Evolutionary conservation across 2,797 vertebrate genomes (phyloP).

Genomic region (Artibeus jamaicensis): DNA sequence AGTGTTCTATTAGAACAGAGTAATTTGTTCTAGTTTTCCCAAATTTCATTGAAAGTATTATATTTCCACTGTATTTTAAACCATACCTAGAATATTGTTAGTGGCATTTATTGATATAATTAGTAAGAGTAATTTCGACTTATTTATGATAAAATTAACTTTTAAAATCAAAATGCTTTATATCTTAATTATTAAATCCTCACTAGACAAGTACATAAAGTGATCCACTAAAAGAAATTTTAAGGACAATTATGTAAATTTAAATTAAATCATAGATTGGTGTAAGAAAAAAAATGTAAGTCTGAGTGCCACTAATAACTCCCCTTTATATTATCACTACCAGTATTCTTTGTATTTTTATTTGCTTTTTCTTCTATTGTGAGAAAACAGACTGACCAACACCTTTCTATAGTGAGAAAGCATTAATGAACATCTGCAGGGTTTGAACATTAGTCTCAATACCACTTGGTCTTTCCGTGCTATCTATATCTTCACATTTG

Average conservation of each 20-base stretch:
- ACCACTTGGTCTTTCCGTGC: neutral
- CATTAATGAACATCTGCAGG: neutral
- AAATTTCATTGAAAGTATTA: neutral
- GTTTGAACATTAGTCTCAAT: neutral
- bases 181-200: neutral
- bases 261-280: neutral
- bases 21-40: neutral
- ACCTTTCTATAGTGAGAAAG: neutral
- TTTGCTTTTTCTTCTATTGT: neutral
- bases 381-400: neutral
- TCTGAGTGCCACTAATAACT: neutral
- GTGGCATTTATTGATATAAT: neutral
- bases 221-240: neutral
- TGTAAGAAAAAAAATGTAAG: neutral
- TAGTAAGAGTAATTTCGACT: neutral
- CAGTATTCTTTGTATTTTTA: neutral
- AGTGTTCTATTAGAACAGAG: neutral
- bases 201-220: neutral
- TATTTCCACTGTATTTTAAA: neutral
- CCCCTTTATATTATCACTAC: neutral
- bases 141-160: neutral
- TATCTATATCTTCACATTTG: neutral
- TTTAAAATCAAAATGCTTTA: neutral
- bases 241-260: neutral
- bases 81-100: neutral